Evolutionary conservation across 1,140 invertebrate species (phyloP), one percentile per base, ranked within the genome.

Genomic region (Leptinotarsa defecta): DNA sequence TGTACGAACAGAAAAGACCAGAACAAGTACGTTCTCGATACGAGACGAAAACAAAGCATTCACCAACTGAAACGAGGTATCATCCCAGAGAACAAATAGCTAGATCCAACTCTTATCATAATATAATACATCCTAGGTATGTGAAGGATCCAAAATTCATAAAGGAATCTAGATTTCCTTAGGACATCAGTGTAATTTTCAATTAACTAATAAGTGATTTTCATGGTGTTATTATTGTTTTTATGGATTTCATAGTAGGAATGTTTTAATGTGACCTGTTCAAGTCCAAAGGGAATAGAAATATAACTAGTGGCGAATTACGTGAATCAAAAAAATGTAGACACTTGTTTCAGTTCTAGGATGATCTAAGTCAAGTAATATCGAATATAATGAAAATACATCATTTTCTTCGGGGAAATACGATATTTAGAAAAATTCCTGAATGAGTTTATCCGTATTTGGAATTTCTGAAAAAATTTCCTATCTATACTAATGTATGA

Each of bases 61-160:
- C 85, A n/a, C 86, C 86, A 4, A 82, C 82, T 5, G 83, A 85
- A 62, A 80, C 75, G n/a, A 78, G 81, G 27, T 80, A 82, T 22
- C 76, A 77, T 19, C 3, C 86, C 20, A 77, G 74, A 48, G 78
- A 79, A 17, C 76, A 74, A 34, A 77, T 85, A 48, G 82, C 87
- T 75, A 84, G 89, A 68, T 89, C 89, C 0, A 87, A 87, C 76
- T 90, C 89, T 1, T 88, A 90, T 77, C 88, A 89, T 73, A 89
- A 89, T 78, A 84, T 89, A 48, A 85, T 89, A 76, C 87, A 89
- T 83, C 86, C 88, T 79, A 86, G 89, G 74, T 90, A 89, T 79
- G 86, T 90, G 11, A 88, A 88, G 49, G 89, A 90, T 84, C 87
- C 89, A 86, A 86, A 88, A 75, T 90, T 90, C 79, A 86, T 90